Base-by-base conservation (phyloP, 2,113 vertebrate genomes). In the Diadophis punctatus region DNA sequence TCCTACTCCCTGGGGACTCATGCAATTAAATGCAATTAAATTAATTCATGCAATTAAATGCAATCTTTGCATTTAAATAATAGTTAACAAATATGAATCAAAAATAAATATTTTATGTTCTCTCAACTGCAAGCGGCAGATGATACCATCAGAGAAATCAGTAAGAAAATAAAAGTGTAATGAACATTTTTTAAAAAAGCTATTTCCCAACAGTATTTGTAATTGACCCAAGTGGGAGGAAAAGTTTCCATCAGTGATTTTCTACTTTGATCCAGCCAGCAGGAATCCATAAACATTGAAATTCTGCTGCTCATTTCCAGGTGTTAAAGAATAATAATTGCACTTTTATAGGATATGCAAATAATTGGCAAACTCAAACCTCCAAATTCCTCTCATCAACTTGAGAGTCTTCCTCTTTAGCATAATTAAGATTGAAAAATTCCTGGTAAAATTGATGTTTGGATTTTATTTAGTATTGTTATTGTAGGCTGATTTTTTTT, bases 301-400 rank as follows among this genome's bases (percentile, higher is more conserved):
- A 95, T 91, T 96, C 94, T 96, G 94, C 94, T 95, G 93, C 94
- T 95, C 90, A 92, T 95, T 96, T 96, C 95, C 60, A 94, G 95
- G 94, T 95, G 95, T 90, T 93, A 87, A 91, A 96, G 94, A 96
- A 97, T 94, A 96, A 97, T 97, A 97, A 97, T 96, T 96, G 92
- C 84, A 93, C 22, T 87, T 95, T 94, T 94, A 96, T 91, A 53
- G 90, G 95, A 96, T 93, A 94, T 48, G 92, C 7, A 91, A 80
- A 94, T 93, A 93, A 80, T 95, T 49, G 8, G 90, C 93, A 92
- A 94, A 95, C 93, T 91, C 94, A 93, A 94, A 94, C 90, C 95
- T 87, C 94, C 94, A 88, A 51, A 91, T 25, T 88, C 92, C 90
- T 58, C n/a, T 51, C 48, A 52, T 14, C n/a, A 0, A 94, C 90